Evolutionary conservation across 2,113 vertebrate genomes (phyloP), one percentile per base, ranked within the genome.

Genomic region (Peromyscus leucopus): DNA sequence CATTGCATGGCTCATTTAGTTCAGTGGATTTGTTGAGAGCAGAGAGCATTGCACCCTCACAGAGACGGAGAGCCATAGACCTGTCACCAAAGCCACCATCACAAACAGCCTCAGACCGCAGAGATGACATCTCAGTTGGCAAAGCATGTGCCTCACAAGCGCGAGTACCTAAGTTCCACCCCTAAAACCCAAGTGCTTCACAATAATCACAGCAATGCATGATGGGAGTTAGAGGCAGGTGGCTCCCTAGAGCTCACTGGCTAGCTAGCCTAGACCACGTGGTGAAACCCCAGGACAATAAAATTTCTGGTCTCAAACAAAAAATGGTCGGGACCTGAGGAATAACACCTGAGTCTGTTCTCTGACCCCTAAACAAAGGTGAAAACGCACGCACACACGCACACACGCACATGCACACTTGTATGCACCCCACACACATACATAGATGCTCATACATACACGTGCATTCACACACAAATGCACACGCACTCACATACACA

Each of bases 1-100:
- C 51, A 69, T 0, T 5, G 11, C 0, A 0, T 0, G 5, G 17
- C 22, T 36, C 2, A 3, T 78, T 75, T 69, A 28, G 0, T 19
- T 28, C 42, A 13, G 36, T 19, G 17, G 6, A 17, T 31, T 86
- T 55, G 4, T 1, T 2, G 2, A 8, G 4, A 6, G 11, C 26
- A 42, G 76, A 22, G 15, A 39, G 0, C 2, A 9, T 8, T 3
- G 0, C 13, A 36, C 10, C 17, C 0, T 55, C 31, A 2, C 0
- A 0, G 0, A 12, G n/a, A 75, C 0, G 3, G 22, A 11, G 33
- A 42, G 0, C 7, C 0, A 28, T 11, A 11, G 80, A 57, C 17
- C 5, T 28, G 4, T 26, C 5, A 1, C 51, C 17, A 5, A 10
- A 17, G 59, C 16, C 36, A 10, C 71, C 24, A 42, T 61, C 46